Percentiles rank a stretch among this genome's conserved stretches.
Conservation (phyloP, 2,888 invertebrate genomes). For the Xylophagus ater region DNA sequence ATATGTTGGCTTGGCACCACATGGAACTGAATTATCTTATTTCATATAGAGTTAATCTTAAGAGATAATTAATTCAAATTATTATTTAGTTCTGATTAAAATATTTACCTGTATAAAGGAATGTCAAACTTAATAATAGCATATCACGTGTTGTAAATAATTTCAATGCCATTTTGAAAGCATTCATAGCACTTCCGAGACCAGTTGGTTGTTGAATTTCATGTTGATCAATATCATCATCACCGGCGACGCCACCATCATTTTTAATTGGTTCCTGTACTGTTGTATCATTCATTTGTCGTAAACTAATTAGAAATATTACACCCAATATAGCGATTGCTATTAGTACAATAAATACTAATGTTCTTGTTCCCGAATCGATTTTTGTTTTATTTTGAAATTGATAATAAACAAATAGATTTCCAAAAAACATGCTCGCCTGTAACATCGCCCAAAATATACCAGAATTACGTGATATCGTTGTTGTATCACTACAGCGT, state of each 20-base stretch:
- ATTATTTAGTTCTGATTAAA: too few relatives aligned
- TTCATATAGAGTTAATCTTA: too few relatives aligned
- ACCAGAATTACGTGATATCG: slow-evolving; percentile 88
- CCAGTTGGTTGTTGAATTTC: slow-evolving; percentile 47
- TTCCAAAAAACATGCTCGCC: slow-evolving; percentile 89
- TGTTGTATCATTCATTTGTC: slow-evolving; percentile 43
- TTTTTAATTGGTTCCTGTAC: slow-evolving; percentile 15
- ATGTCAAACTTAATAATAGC: slow-evolving; percentile 71
- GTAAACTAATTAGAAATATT: slow-evolving; percentile 51
- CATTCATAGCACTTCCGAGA: slow-evolving; percentile 42
- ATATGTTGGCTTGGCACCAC: too few relatives aligned
- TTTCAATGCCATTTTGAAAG: slow-evolving; percentile 60
- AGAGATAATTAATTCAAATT: too few relatives aligned
- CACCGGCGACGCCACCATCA: slow-evolving; percentile 15
- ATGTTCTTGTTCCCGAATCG: slow-evolving; percentile 54
- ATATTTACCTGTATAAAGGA: slow-evolving; percentile 74
- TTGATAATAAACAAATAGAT: slow-evolving; percentile 85
- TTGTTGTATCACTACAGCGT: slow-evolving; percentile 74
- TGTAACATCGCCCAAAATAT: slow-evolving; percentile 96
- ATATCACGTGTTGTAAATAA: slow-evolving; percentile 75
- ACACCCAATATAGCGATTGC: slow-evolving; percentile 61
- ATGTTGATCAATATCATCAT: slow-evolving; percentile 35
- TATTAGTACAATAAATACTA: slow-evolving; percentile 73
- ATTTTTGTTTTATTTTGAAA: slow-evolving; percentile 73
- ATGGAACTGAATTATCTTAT: too few relatives aligned